Conservation (phyloP, 2,113 vertebrate species). For the Mixornis gularis region DNA sequence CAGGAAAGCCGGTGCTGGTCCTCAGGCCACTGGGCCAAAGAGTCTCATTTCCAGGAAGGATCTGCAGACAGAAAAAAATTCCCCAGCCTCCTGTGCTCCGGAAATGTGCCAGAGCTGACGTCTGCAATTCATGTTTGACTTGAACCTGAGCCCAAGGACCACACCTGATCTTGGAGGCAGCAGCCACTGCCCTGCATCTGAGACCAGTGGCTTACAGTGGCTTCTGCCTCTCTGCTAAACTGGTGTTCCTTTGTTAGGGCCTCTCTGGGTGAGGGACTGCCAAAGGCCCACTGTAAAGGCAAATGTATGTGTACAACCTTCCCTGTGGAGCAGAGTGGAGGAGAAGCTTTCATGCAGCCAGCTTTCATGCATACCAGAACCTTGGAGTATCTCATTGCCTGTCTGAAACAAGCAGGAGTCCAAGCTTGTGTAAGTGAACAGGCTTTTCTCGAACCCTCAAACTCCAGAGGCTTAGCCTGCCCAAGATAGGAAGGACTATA, state of each 20-base stretch:
- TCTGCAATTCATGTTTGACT: background rate
- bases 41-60: background rate
- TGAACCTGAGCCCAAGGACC: conserved; percentile 8
- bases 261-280: background rate
- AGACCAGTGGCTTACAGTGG: background rate
- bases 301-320: fast-evolving
- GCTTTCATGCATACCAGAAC: background rate
- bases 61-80: background rate
- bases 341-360: background rate
- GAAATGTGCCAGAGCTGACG: background rate
- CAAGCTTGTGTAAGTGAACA: background rate
- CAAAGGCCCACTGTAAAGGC: background rate
- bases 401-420: background rate
- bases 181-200: background rate
- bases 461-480: background rate
- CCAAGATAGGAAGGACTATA: background rate
- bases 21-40: background rate
- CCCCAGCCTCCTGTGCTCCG: background rate
- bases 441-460: background rate
- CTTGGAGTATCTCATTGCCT: background rate
- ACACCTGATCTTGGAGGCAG: background rate
- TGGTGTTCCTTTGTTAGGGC: background rate
- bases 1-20: background rate
- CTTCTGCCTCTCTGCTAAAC: background rate
- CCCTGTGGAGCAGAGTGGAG: background rate